A percentile compares a stretch with the other conserved stretches of the same genome.
These are phyloP conservation scores for Lemur catta DNA, from an alignment of 2,797 vertebrate genomes.

Conservation along the genomic window DNA sequence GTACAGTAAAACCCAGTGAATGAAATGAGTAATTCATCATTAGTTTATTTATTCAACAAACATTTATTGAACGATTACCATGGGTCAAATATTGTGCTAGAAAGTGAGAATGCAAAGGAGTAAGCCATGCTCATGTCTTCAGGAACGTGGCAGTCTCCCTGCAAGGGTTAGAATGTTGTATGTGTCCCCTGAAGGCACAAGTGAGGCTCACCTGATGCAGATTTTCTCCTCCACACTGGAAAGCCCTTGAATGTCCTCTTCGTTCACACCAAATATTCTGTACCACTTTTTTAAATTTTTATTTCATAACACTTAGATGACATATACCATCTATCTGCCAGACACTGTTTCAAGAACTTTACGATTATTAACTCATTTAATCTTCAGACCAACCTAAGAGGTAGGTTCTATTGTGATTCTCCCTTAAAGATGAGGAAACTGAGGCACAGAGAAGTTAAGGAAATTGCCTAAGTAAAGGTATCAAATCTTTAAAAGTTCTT, in stretches of 20 bases:
- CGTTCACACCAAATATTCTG: not conserved
- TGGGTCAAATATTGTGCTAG: not conserved
- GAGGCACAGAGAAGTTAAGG: not conserved
- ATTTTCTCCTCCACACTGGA: not conserved
- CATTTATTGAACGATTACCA: not conserved
- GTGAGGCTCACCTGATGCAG: not conserved
- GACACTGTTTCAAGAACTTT: not conserved
- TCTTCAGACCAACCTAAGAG: not conserved
- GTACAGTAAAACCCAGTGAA: not conserved
- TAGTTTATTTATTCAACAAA: not conserved
- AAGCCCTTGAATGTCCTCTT: not conserved
- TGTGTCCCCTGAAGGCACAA: not conserved
- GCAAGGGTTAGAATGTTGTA: not conserved
- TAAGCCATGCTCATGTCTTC: not conserved
- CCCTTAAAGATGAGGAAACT: not conserved
- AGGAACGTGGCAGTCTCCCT: not conserved
- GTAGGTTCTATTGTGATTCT: not conserved
- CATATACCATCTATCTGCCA: not conserved
- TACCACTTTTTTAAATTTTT: not conserved
- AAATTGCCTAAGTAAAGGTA: not conserved
- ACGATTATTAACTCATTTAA: not conserved
- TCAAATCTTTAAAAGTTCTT: not conserved
- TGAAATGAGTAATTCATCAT: not conserved
- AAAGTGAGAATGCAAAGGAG: not conserved
- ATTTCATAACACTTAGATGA: not conserved